phyloP scores from a whole-genome alignment of 1,140 invertebrate genomes.

The Scaptomyza hsui region DNA sequence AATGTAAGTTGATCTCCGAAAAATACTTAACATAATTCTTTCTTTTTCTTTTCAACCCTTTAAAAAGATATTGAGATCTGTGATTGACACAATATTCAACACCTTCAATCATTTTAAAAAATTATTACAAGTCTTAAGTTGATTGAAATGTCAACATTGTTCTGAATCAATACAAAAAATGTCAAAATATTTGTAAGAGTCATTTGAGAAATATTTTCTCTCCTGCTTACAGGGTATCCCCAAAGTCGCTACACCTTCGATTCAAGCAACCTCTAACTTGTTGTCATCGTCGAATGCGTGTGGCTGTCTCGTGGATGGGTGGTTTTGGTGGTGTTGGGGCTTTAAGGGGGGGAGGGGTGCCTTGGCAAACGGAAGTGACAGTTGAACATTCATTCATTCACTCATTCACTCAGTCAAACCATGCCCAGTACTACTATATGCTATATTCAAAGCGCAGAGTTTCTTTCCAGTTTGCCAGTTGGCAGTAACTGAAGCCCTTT shows the following conservation, averaged over 20 bases:
- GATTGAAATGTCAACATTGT: too few species aligned
- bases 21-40: too few species aligned
- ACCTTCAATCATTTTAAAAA: too few species aligned
- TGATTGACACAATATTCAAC: too few species aligned
- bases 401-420: constrained; percentile 46
- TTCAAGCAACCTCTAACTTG: neutral
- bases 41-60: too few species aligned
- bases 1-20: too few species aligned
- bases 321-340: too few species aligned
- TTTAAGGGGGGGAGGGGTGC: constrained; percentile 31
- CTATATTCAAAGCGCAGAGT: neutral
- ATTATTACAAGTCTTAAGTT: too few species aligned
- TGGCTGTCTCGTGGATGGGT: neutral
- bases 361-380: constrained; percentile 71
- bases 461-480: constrained; percentile 1
- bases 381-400: constrained; percentile 81
- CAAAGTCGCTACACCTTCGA: neutral
- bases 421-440: constrained; percentile 1
- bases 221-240: neutral
- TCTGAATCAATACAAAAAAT: too few species aligned
- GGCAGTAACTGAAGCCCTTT: constrained; percentile 6
- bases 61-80: too few species aligned
- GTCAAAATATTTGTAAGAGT: too few species aligned
- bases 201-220: too few species aligned
- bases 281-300: constrained; percentile 32